Percentiles rank a stretch among this genome's conserved stretches.
Conservation (phyloP, 2,888 invertebrate species). For the Lasiommata megera region DNA sequence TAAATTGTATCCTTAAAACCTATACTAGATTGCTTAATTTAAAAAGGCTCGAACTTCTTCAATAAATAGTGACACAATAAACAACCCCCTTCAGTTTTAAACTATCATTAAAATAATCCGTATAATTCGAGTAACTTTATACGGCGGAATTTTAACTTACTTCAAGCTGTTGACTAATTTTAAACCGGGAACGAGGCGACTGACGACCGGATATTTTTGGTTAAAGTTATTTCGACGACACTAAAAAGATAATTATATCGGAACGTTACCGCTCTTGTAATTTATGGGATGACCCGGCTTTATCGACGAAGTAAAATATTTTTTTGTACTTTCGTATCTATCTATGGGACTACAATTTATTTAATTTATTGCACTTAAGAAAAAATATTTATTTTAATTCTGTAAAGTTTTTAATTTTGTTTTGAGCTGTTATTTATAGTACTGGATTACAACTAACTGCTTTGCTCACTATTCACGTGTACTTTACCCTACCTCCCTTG, state of each 20-base stretch:
- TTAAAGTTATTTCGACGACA: constrained; percentile 60
- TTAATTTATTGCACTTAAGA: not conserved
- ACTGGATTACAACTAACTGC: too few relatives aligned
- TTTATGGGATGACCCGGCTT: constrained; percentile 51
- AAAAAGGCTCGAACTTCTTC: not conserved
- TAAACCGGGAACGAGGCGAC: constrained; percentile 55
- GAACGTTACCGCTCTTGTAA: constrained; percentile 55
- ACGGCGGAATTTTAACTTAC: constrained; percentile 36
- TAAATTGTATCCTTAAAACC: too few relatives aligned
- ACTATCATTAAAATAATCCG: not conserved
- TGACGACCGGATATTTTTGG: constrained; percentile 70
- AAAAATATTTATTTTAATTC: too few relatives aligned
- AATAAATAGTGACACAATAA: not conserved
- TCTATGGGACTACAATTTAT: not conserved
- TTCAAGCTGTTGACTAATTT: constrained; percentile 63
- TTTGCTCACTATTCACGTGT: too few relatives aligned
- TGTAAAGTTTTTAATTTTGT: too few relatives aligned
- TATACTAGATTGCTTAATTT: too few relatives aligned
- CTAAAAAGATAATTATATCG: constrained; percentile 58
- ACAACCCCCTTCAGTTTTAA: not conserved
- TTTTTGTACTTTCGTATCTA: constrained; percentile 1
- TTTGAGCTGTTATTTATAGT: too few relatives aligned
- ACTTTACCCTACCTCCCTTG: too few relatives aligned
- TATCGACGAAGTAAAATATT: constrained; percentile 32
- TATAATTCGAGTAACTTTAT: constrained; percentile 21